Evolutionary conservation across 92 coral and sea anemone species (phyloP).

Genomic region (Muricea muricata): DNA sequence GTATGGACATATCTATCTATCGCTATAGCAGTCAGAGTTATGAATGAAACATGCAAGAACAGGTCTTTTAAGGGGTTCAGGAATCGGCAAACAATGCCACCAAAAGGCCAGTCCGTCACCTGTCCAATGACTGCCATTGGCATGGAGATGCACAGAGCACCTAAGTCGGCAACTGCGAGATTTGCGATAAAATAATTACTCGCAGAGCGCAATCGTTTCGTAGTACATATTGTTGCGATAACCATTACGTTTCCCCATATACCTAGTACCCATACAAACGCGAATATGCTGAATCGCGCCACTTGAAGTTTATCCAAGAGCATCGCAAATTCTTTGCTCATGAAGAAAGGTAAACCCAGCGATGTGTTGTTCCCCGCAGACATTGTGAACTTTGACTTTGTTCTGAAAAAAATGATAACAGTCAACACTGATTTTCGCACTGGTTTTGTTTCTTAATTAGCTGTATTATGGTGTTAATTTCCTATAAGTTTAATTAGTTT

Average conservation of each 20-base stretch:
- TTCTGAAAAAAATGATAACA: background rate
- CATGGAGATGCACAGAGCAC: conserved; percentile 20
- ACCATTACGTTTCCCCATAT: conserved; percentile 44
- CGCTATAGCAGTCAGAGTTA: conserved; percentile 36
- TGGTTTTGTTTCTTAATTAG: background rate
- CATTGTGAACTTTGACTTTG: background rate
- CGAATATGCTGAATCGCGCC: conserved; percentile 26
- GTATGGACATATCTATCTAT: conserved; percentile 24
- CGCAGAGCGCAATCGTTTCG: conserved; percentile 13
- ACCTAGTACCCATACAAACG: conserved; percentile 31
- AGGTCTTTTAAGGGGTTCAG: conserved; percentile 33
- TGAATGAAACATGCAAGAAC: conserved; percentile 21
- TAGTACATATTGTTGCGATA: conserved; percentile 24
- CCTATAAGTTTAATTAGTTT: too few relatives aligned
- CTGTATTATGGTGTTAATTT: background rate
- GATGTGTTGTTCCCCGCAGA: conserved; percentile 6
- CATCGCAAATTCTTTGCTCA: background rate
- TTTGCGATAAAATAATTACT: conserved; percentile 41
- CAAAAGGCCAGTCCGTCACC: conserved; percentile 35
- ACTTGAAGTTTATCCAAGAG: conserved; percentile 13
- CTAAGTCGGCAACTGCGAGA: conserved; percentile 29
- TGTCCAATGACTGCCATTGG: conserved; percentile 5
- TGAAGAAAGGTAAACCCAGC: background rate
- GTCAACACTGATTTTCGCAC: background rate
- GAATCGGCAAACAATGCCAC: conserved; percentile 22